phyloP scores from a whole-genome alignment of 2,888 invertebrate genomes.

The Nomada hirtipes region DNA sequence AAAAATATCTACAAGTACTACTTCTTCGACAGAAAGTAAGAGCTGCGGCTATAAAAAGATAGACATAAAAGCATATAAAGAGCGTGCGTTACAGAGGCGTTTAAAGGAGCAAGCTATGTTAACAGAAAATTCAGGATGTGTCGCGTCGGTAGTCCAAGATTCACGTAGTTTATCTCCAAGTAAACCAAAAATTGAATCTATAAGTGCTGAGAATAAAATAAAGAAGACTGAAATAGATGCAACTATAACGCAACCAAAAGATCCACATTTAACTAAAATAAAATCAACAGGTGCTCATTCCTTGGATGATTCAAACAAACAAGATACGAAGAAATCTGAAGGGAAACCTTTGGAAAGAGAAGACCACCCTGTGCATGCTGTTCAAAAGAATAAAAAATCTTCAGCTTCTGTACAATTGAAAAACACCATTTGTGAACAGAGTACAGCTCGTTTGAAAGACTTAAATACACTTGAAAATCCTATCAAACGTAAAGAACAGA shows the following conservation, averaged over 20 bases:
- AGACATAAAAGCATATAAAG: constrained; percentile 79
- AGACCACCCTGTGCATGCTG: neutral
- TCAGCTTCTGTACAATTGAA: neutral
- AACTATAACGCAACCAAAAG: neutral
- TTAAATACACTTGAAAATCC: neutral
- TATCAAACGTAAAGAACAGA: neutral
- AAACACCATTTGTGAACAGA: neutral
- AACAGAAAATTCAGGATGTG: neutral
- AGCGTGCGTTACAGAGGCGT: constrained; percentile 73
- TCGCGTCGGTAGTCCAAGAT: neutral
- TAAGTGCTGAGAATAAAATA: neutral
- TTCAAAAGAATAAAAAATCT: neutral
- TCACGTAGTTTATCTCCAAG: neutral
- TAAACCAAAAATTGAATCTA: neutral
- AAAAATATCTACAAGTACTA: neutral
- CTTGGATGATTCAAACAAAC: neutral
- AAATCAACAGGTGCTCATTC: no score
- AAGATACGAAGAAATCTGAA: neutral
- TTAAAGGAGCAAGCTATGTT: constrained; percentile 31
- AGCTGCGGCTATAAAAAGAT: constrained; percentile 71
- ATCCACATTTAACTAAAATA: constrained; percentile 2
- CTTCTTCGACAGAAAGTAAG: constrained; percentile 32
- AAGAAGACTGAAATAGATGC: neutral
- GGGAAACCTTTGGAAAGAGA: neutral
- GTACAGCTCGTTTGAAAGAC: neutral